Percentiles rank a stretch among this genome's conserved stretches.
Conservation (phyloP, 2,888 invertebrate genomes). For the Ernsta delagoae region DNA sequence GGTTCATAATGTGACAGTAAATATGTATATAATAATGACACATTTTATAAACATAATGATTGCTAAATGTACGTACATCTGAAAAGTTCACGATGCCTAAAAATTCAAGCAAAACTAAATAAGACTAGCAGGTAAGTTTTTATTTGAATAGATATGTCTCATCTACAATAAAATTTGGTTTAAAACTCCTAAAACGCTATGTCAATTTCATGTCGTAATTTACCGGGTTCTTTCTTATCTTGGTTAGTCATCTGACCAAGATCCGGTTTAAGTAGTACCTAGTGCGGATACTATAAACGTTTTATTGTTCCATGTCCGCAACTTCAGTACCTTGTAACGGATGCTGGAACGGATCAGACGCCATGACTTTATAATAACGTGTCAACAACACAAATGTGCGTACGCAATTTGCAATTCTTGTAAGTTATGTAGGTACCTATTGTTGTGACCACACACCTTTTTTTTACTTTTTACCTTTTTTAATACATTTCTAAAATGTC, state of each 20-base stretch:
- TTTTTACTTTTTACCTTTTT: no score
- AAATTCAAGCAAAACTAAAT: no score
- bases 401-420: neutral
- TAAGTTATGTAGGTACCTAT: neutral
- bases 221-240: neutral
- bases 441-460: no score
- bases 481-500: neutral
- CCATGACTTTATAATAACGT: conserved; percentile 10
- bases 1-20: no score
- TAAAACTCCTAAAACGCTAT: neutral
- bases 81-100: no score
- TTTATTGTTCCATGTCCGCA: conserved; percentile 15
- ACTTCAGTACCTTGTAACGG: conserved; percentile 18
- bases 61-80: no score
- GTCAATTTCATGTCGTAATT: no score
- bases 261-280: neutral
- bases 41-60: no score
- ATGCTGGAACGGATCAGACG: conserved; percentile 25
- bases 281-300: neutral
- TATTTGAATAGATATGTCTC: no score
- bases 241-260: neutral
- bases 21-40: no score
- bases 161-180: neutral
- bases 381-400: conserved; percentile 11
- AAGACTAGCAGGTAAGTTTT: no score